A percentile compares a stretch with the other conserved stretches of the same genome.
Conservation (phyloP, 2,113 vertebrate species). For the Calonectris borealis region DNA sequence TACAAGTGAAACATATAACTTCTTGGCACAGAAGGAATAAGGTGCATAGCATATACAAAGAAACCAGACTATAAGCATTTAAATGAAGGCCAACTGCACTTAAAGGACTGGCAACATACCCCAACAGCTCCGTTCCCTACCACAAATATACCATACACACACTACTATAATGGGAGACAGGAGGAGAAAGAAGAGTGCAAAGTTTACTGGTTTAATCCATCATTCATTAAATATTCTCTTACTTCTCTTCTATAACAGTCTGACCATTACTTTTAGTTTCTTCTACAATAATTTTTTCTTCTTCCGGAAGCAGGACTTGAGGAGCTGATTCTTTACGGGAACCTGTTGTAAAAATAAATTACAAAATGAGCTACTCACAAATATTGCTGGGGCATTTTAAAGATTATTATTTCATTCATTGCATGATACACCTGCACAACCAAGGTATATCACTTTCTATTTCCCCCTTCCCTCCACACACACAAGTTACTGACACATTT, state of each 20-base stretch:
- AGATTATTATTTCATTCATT: not conserved
- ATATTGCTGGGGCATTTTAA: not conserved
- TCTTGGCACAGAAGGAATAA: not conserved
- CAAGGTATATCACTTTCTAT: not conserved
- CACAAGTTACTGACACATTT: not conserved
- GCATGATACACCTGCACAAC: not conserved
- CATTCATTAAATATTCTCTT: constrained; percentile 69
- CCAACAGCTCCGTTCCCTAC: not conserved
- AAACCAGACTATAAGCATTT: not conserved
- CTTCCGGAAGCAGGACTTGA: constrained; percentile 88
- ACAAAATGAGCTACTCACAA: constrained; percentile 14
- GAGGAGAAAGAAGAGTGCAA: not conserved
- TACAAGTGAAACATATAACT: not conserved
- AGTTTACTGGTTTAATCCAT: constrained; percentile 31
- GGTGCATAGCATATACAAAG: not conserved
- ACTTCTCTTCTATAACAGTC: constrained; percentile 92
- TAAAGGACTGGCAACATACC: not conserved
- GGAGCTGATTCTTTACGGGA: constrained; percentile 86
- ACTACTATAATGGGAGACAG: not conserved
- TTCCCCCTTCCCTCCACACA: not conserved
- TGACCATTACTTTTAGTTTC: constrained; percentile 93
- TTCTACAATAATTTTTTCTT: constrained; percentile 89
- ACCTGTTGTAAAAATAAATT: constrained; percentile 79
- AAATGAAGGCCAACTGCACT: not conserved
- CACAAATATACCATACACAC: not conserved